phyloP scores from a whole-genome alignment of 1,140 invertebrate species.

The Leptinotarsa lineolata region DNA sequence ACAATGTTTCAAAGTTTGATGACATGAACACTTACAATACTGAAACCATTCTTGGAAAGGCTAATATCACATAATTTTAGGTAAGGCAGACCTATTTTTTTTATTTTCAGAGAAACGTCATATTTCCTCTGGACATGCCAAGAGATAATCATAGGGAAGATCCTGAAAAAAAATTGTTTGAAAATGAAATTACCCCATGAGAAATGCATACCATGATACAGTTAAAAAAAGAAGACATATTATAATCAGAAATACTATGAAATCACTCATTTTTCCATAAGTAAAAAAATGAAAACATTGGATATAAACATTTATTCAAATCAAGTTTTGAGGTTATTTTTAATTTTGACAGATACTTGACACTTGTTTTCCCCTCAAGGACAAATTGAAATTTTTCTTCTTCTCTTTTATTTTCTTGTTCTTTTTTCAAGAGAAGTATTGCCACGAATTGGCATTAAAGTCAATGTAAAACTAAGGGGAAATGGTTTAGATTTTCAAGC shows the following conservation, averaged over 20 bases:
- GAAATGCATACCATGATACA: constrained; percentile 30
- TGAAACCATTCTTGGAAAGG: constrained; percentile 35
- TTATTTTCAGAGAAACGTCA: constrained; percentile 69
- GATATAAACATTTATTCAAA: no score
- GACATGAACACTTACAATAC: constrained; percentile 25
- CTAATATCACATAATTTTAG: constrained; percentile 54
- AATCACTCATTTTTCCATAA: constrained; percentile 15
- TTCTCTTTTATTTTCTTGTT: no score
- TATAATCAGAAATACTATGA: constrained; percentile 25
- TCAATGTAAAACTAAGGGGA: no score
- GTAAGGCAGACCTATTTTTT: constrained; percentile 68
- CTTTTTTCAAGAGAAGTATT: no score
- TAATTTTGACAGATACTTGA: no score
- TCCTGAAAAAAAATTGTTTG: constrained; percentile 55
- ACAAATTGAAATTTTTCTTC: no score
- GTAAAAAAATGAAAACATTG: background rate
- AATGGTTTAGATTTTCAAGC: no score
- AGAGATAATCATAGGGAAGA: constrained; percentile 68
- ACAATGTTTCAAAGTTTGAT: no score
- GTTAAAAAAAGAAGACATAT: constrained; percentile 27
- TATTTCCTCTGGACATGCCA: constrained; percentile 68
- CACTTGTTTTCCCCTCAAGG: no score
- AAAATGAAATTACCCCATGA: background rate
- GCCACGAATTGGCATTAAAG: no score
- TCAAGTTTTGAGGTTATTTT: no score